A percentile compares a stretch with the other conserved stretches of the same genome.
phyloP scores from a whole-genome alignment of 2,888 invertebrate genomes.

The Cryptophagus acutangulus region DNA sequence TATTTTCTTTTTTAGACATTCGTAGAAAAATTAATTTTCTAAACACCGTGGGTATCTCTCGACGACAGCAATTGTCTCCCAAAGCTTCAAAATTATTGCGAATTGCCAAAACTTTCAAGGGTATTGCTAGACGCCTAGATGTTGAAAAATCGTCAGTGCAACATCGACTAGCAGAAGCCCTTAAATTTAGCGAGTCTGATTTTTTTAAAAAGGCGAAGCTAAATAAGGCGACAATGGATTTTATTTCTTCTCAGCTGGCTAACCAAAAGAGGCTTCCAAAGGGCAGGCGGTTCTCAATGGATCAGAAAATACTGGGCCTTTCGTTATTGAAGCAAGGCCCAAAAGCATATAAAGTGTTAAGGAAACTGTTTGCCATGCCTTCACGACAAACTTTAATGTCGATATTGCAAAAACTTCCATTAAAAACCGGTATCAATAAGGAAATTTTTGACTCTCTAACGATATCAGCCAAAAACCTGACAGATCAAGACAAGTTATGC shows the following conservation, averaged over 20 bases:
- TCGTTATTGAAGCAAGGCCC: constrained; percentile 8
- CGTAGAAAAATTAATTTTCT: no score
- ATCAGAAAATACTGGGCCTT: constrained; percentile 13
- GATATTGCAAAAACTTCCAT: background rate
- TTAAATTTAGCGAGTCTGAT: background rate
- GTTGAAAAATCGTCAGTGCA: background rate
- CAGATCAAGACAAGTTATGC: background rate
- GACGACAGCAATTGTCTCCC: background rate
- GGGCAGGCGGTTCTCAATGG: constrained; percentile 10
- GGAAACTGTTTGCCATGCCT: constrained; percentile 14
- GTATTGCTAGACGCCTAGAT: constrained; percentile 1
- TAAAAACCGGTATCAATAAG: background rate
- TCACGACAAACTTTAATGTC: constrained; percentile 10
- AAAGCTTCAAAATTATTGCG: constrained; percentile 1
- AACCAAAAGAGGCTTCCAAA: constrained; percentile 4
- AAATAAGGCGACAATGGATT: background rate
- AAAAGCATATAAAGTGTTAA: constrained; percentile 7
- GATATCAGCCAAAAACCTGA: background rate
- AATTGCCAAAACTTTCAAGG: background rate
- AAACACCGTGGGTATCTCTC: background rate
- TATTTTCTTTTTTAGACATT: no score
- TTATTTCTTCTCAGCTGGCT: background rate
- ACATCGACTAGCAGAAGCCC: background rate
- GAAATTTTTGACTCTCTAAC: background rate
- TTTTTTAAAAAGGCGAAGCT: background rate